A percentile compares a stretch with the other conserved stretches of the same genome.
Evolutionary conservation across 2,113 vertebrate genomes (phyloP).

Genomic region (Nematolebias whitei): DNA sequence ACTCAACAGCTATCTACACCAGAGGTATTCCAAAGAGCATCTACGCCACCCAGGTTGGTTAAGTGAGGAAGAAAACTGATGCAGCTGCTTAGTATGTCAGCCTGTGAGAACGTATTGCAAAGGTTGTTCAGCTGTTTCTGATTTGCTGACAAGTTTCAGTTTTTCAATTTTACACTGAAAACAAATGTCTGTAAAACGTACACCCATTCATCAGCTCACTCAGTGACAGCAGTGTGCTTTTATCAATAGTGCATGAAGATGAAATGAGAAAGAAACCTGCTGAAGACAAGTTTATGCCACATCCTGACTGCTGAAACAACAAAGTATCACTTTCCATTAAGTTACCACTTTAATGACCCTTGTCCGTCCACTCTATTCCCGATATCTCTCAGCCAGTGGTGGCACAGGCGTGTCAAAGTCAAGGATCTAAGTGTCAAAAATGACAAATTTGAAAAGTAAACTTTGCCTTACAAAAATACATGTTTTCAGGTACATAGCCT

Average conservation of each 20-base stretch:
- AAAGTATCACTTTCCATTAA: slow-evolving; percentile 49
- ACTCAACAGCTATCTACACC: slow-evolving; percentile 55
- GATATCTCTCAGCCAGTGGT: slow-evolving; percentile 45
- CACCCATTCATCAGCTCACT: slow-evolving; percentile 4
- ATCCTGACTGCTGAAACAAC: slow-evolving; percentile 53
- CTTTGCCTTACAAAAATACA: slow-evolving; percentile 21
- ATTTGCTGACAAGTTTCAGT: not conserved
- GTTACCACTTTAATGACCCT: slow-evolving; percentile 58
- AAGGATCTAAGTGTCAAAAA: slow-evolving; percentile 35
- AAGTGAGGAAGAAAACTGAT: slow-evolving; percentile 15
- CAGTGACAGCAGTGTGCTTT: slow-evolving; percentile 2
- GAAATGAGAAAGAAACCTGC: slow-evolving; percentile 30
- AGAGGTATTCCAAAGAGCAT: slow-evolving; percentile 58
- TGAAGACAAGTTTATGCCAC: slow-evolving; percentile 35
- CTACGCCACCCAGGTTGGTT: slow-evolving; percentile 61
- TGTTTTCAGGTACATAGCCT: slow-evolving; percentile 33
- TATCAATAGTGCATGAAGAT: slow-evolving; percentile 39
- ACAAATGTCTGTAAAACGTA: not conserved
- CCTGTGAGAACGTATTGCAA: slow-evolving; percentile 2
- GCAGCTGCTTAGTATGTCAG: slow-evolving; percentile 7
- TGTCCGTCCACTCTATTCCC: slow-evolving; percentile 35
- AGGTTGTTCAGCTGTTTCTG: not conserved
- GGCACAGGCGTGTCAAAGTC: slow-evolving; percentile 32
- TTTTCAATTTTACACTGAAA: not conserved
- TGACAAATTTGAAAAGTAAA: slow-evolving; percentile 33